Percentiles rank a stretch among this genome's conserved stretches.
Conservation (phyloP, 2,797 vertebrate species). For the Pangasius sanitwongsei region DNA sequence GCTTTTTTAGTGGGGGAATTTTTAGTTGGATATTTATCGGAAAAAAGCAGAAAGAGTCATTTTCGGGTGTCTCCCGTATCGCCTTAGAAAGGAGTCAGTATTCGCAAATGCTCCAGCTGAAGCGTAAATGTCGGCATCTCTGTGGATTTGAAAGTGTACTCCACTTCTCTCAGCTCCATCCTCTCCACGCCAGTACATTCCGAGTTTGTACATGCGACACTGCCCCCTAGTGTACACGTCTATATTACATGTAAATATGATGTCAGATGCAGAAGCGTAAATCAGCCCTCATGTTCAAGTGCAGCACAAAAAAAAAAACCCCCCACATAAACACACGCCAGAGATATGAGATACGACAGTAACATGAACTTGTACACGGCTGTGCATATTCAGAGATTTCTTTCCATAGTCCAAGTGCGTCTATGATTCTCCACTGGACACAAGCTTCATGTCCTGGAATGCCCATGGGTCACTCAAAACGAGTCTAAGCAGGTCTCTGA, state of each 20-base stretch:
- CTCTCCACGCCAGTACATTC: not conserved
- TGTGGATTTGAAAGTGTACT: not conserved
- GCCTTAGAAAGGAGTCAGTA: not conserved
- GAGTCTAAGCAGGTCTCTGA: not conserved
- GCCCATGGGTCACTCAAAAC: not conserved
- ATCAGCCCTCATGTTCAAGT: constrained; percentile 70
- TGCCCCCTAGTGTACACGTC: constrained; percentile 3
- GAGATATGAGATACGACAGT: not conserved
- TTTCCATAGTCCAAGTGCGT: not conserved
- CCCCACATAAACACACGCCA: constrained; percentile 48
- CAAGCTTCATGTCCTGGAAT: constrained; percentile 7
- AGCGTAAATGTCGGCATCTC: not conserved
- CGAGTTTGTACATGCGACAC: not conserved
- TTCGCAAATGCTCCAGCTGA: not conserved
- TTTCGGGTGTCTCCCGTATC: not conserved
- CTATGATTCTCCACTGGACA: not conserved
- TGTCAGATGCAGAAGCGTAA: constrained; percentile 4
- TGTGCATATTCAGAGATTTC: constrained; percentile 72
- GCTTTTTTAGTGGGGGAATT: no score
- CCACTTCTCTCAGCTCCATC: not conserved
- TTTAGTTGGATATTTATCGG: not conserved
- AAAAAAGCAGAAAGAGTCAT: not conserved
- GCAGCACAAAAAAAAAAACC: constrained; percentile 65
- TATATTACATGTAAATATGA: constrained; percentile 5
- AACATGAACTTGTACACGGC: constrained; percentile 29